Conservation (phyloP, 2,888 invertebrate genomes). For the Hetaerina titia region DNA sequence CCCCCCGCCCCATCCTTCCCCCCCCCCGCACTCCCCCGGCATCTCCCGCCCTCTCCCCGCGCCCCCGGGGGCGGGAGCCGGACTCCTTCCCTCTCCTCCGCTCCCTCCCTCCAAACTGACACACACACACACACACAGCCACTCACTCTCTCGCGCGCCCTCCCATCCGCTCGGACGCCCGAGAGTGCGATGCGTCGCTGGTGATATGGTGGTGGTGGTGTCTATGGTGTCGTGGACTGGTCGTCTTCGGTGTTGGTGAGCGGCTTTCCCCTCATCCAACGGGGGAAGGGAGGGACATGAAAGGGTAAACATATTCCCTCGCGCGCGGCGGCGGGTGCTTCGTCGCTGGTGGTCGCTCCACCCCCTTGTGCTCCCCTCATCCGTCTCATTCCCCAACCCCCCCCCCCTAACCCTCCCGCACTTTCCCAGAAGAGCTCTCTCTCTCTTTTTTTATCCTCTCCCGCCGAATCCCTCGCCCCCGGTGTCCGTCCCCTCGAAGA, state of each 20-base stretch:
- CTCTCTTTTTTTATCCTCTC: neutral
- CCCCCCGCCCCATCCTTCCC: neutral
- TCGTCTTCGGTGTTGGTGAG: neutral
- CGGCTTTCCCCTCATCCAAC: neutral
- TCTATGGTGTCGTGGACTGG: neutral
- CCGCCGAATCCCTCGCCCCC: neutral
- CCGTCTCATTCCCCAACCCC: neutral
- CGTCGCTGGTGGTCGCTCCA: neutral
- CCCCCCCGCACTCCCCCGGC: neutral
- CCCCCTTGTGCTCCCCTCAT: too few relatives aligned
- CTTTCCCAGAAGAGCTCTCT: neutral
- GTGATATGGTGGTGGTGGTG: neutral
- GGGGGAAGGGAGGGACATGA: neutral
- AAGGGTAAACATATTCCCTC: neutral
- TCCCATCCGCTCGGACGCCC: conserved; percentile 6
- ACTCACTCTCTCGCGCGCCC: neutral
- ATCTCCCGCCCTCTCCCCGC: neutral
- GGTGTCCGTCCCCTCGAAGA: neutral
- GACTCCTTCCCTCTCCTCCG: neutral
- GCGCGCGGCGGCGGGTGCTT: neutral
- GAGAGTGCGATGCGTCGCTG: neutral
- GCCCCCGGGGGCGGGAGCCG: conserved; percentile 30
- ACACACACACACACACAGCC: neutral
- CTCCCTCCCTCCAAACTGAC: neutral
- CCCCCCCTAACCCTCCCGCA: neutral